phyloP scores from a whole-genome alignment of 2,113 vertebrate species.

The Seriola quinqueradiata region DNA sequence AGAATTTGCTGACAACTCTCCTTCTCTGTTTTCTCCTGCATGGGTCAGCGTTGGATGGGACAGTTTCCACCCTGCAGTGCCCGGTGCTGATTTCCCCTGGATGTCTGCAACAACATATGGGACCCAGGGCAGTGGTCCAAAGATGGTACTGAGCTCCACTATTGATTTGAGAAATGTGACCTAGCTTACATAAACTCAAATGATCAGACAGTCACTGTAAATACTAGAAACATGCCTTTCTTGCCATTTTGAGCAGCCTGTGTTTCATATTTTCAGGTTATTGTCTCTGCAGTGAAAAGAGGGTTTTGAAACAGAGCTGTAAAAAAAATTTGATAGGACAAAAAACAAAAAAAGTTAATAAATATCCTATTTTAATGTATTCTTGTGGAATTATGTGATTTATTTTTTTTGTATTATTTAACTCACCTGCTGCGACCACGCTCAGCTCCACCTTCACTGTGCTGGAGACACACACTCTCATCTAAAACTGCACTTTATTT shows the following conservation, averaged over 20 bases:
- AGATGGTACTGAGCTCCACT: conserved; percentile 41
- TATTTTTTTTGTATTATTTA: neutral
- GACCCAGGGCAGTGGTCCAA: conserved; percentile 79
- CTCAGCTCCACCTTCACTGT: conserved; percentile 14
- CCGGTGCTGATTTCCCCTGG: conserved; percentile 74
- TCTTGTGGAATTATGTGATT: neutral
- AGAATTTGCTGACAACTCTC: neutral
- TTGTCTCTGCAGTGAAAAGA: neutral
- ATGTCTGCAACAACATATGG: conserved; percentile 78
- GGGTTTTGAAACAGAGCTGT: neutral
- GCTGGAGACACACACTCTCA: neutral
- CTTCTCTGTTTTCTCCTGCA: neutral
- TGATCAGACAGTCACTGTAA: neutral
- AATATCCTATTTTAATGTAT: neutral
- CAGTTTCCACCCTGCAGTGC: conserved; percentile 52
- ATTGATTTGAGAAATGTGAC: conserved; percentile 52
- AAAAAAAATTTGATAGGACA: neutral
- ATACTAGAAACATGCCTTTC: neutral
- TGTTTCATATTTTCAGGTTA: neutral
- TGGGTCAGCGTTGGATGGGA: conserved; percentile 50
- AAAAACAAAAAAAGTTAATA: neutral
- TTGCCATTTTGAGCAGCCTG: neutral
- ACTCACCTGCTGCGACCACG: conserved; percentile 41
- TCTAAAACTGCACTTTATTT: neutral
- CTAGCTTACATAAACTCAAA: neutral